Evolutionary conservation across 2,797 vertebrate species (phyloP), one percentile per base, ranked within the genome.

Genomic region (Choloepus didactylus): DNA sequence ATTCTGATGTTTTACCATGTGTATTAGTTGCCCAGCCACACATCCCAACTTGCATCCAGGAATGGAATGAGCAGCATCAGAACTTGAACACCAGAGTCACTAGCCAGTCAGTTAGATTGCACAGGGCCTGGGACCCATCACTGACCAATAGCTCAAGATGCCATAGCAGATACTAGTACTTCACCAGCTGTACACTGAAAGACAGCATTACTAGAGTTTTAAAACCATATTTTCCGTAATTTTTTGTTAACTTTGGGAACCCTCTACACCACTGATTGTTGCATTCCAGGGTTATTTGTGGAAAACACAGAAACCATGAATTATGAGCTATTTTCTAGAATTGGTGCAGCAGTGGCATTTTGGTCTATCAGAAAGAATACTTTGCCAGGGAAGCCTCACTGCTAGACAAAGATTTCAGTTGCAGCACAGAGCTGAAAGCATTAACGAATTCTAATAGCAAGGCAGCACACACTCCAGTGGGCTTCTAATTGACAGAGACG

Each of bases 401-500:
- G 23, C 56, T 56, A 83, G 66, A 56, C 87, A 44, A 18, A 56
- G 67, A 66, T 64, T 89, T 85, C 49, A 62, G 3, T 77, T 19
- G 4, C 44, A 92, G 90, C 35, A 87, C 75, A 77, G 49, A 86
- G 56, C 79, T 16, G 44, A 67, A 75, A 64, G 67, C 44, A 29
- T 29, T 76, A 49, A 59, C 91, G 87, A 67, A 64, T 83, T 92
- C 86, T 56, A 35, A 67, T 49, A 27, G 4, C 59, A 1, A 60
- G 14, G 23, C 19, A 7, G 51, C 10, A 8, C 56, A 29, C 25
- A 11, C 38, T 66, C 31, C 46, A 35, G 70, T 0, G 3, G 44
- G 76, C 59, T 56, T 67, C 76, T 87, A 35, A 62, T 91, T 46
- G 87, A 89, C 94, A 29, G 38, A 79, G 54, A 72, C 70, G 31